Conservation (phyloP, 2,888 invertebrate species). For the Phoenoteleia sp. region DNA sequence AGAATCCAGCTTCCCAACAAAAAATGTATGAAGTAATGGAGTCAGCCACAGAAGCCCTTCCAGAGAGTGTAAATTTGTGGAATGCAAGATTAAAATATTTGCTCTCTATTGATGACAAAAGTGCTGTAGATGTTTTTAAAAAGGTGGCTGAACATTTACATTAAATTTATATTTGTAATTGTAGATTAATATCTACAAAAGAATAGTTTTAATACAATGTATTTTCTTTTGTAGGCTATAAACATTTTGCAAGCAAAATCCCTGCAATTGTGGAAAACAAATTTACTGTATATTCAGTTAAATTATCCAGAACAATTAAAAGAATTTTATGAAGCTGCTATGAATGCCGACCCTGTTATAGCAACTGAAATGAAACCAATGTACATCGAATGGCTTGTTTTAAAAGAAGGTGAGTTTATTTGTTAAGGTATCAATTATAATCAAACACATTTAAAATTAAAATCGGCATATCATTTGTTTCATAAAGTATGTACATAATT, state of each 20-base stretch:
- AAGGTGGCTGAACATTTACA: too few species aligned
- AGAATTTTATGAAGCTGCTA: constrained; percentile 85
- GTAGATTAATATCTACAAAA: too few species aligned
- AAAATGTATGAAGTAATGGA: constrained; percentile 83
- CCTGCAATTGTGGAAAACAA: constrained; percentile 87
- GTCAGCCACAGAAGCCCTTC: constrained; percentile 86
- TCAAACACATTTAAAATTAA: too few species aligned
- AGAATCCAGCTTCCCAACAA: constrained; percentile 76
- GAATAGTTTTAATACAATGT: too few species aligned
- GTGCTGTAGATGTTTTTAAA: constrained; percentile 85
- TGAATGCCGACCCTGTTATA: constrained; percentile 87
- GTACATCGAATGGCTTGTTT: constrained; percentile 89
- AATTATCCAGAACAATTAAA: constrained; percentile 84
- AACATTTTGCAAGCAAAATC: constrained; percentile 84
- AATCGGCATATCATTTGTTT: too few species aligned
- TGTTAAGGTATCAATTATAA: not conserved
- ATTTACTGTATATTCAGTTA: constrained; percentile 84
- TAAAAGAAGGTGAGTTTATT: constrained; percentile 82
- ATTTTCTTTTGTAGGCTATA: constrained; percentile 83
- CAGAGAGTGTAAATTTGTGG: constrained; percentile 87
- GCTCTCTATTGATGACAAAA: constrained; percentile 85
- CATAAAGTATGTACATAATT: too few species aligned
- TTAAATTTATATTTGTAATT: too few species aligned
- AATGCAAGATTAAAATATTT: constrained; percentile 87
- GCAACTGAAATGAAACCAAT: constrained; percentile 88